Evolutionary conservation across 2,797 vertebrate genomes (phyloP).

Genomic region (Gila robusta): DNA sequence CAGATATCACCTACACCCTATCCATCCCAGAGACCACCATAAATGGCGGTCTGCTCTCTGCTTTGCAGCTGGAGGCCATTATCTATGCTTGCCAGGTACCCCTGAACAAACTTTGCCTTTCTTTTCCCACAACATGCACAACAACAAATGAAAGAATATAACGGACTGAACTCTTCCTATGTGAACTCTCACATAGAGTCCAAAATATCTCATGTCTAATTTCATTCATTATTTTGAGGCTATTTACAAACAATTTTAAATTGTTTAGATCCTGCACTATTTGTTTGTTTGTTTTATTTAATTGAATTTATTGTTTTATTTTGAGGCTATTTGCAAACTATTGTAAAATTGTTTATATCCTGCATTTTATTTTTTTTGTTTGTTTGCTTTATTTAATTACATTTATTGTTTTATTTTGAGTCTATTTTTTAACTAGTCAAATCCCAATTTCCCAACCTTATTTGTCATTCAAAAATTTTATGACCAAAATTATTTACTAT

Average conservation of each 20-base stretch:
- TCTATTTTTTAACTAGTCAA: background rate
- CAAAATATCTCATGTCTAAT: background rate
- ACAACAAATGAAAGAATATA: background rate
- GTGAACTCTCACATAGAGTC: background rate
- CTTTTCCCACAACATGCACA: background rate
- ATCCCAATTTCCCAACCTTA: background rate
- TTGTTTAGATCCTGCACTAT: background rate
- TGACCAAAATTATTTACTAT: background rate
- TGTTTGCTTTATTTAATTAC: too few relatives aligned
- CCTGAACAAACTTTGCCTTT: background rate
- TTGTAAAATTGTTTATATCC: background rate
- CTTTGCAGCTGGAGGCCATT: slow-evolving; percentile 96
- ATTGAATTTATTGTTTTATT: background rate
- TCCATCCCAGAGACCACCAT: slow-evolving; percentile 82
- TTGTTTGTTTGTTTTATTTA: background rate
- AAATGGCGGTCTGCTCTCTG: slow-evolving; percentile 86
- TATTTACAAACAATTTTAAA: background rate
- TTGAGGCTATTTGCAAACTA: background rate
- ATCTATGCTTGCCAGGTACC: slow-evolving; percentile 96
- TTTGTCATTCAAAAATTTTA: background rate
- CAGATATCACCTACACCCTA: slow-evolving; percentile 91
- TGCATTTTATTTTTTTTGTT: background rate
- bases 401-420: background rate
- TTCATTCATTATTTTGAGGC: background rate
- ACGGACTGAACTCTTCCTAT: background rate